Evolutionary conservation across 2,888 invertebrate genomes (phyloP).

Genomic region (Salticus scenicus): DNA sequence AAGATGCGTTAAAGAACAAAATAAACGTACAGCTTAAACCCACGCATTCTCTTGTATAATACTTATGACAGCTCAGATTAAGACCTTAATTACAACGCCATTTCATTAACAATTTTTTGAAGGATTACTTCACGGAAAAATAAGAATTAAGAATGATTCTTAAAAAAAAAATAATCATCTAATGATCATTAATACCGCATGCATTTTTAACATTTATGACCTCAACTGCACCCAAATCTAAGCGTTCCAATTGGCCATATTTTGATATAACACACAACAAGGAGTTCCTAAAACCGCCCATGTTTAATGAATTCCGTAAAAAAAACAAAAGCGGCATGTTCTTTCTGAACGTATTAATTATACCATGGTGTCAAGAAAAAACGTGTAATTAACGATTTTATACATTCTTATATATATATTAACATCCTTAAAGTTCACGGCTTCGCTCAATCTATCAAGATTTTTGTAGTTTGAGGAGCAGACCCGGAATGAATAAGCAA

Average conservation of each 20-base stretch:
- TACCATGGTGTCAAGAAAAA: slow-evolving; percentile 44
- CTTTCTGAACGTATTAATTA: slow-evolving; percentile 43
- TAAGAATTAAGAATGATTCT: no score
- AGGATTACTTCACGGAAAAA: no score
- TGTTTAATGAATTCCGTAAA: slow-evolving; percentile 37
- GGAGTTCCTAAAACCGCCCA: slow-evolving; percentile 36
- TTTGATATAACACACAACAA: slow-evolving; percentile 34
- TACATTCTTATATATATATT: slow-evolving; percentile 21
- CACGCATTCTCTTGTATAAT: slow-evolving; percentile 16
- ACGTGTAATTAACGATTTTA: slow-evolving; percentile 42
- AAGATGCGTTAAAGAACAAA: no score
- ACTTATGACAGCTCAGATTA: slow-evolving; percentile 50
- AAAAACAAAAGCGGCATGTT: slow-evolving; percentile 21
- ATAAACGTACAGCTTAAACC: neutral
- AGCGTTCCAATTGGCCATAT: neutral
- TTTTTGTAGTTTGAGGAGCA: slow-evolving; percentile 13
- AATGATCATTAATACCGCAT: slow-evolving; percentile 33
- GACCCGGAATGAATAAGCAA: neutral
- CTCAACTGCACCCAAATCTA: slow-evolving; percentile 45
- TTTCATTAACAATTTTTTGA: no score
- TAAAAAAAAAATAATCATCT: neutral
- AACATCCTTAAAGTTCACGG: slow-evolving; percentile 38
- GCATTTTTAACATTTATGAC: slow-evolving; percentile 53
- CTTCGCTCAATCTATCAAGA: slow-evolving; percentile 27
- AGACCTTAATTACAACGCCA: slow-evolving; percentile 27